Evolutionary conservation across 2,888 invertebrate genomes (phyloP).

Genomic region (Macaria notata): DNA sequence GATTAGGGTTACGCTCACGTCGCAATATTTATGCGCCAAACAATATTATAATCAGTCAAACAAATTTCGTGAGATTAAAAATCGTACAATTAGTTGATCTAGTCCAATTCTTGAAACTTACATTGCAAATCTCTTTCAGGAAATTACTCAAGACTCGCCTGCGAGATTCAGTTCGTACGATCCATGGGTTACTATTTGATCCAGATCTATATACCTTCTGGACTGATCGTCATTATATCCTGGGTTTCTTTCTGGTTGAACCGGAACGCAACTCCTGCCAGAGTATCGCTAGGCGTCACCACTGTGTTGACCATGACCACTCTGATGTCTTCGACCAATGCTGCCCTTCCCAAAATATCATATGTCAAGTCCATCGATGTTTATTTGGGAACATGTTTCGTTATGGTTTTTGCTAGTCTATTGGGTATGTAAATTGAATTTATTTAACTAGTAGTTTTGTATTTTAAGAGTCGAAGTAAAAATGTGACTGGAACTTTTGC

Average conservation of each 20-base stretch:
- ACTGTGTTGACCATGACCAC: conserved; percentile 99
- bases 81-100: too few relatives aligned
- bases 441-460: too few relatives aligned
- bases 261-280: conserved; percentile 96
- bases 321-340: conserved; percentile 97
- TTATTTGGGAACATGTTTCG: conserved; percentile 98
- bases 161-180: conserved; percentile 97
- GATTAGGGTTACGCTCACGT: too few relatives aligned
- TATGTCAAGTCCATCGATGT: conserved; percentile 99
- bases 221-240: conserved; percentile 97
- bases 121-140: conserved; percentile 78
- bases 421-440: conserved; percentile 83
- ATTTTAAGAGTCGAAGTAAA: too few relatives aligned
- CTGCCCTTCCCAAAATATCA: conserved; percentile 98
- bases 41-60: too few relatives aligned
- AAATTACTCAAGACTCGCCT: conserved; percentile 97
- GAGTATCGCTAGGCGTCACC: conserved; percentile 96
- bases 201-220: conserved; percentile 98
- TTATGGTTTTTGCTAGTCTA: conserved; percentile 99
- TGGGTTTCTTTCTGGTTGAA: conserved; percentile 99
- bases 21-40: too few relatives aligned
- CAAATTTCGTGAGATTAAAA: too few relatives aligned
- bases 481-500: too few relatives aligned
- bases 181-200: conserved; percentile 99
- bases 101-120: too few relatives aligned